These are phyloP conservation scores for Gallinago jamesoni DNA, from an alignment of 2,113 vertebrate species.

Conservation along the genomic window DNA sequence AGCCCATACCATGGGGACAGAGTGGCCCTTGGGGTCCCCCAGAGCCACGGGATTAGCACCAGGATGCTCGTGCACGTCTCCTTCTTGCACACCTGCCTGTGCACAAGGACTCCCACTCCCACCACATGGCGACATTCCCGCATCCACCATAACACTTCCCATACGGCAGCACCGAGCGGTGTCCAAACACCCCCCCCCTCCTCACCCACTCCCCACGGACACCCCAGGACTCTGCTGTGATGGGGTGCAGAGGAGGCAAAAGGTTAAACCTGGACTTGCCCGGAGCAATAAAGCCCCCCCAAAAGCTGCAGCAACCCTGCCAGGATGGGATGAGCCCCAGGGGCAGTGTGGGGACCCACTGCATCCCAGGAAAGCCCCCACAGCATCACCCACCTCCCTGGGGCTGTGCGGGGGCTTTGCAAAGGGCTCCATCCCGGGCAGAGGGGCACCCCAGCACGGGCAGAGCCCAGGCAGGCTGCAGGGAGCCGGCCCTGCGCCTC, in stretches of 20 bases:
- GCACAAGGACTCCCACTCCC: accelerated
- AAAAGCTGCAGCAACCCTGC: neutral
- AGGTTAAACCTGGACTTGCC: neutral
- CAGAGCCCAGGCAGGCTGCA: neutral
- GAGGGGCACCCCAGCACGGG: neutral
- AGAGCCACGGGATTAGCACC: neutral
- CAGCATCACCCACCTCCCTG: accelerated
- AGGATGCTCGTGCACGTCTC: accelerated
- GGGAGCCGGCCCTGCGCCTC: neutral
- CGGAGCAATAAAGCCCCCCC: accelerated
- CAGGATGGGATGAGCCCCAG: neutral
- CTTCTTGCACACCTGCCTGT: neutral
- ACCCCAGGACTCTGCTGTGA: neutral
- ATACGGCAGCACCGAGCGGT: accelerated
- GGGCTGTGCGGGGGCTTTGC: neutral
- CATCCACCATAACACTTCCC: accelerated
- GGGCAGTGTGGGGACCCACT: neutral
- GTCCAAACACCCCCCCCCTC: neutral
- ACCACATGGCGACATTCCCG: accelerated
- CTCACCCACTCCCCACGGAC: accelerated
- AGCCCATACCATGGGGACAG: neutral
- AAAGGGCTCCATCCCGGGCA: too few species aligned
- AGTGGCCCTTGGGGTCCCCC: neutral
- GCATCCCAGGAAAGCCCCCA: neutral
- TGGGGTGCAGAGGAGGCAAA: accelerated